Evolutionary conservation across 2,888 invertebrate genomes (phyloP).

Genomic region (Erebia epiphron): DNA sequence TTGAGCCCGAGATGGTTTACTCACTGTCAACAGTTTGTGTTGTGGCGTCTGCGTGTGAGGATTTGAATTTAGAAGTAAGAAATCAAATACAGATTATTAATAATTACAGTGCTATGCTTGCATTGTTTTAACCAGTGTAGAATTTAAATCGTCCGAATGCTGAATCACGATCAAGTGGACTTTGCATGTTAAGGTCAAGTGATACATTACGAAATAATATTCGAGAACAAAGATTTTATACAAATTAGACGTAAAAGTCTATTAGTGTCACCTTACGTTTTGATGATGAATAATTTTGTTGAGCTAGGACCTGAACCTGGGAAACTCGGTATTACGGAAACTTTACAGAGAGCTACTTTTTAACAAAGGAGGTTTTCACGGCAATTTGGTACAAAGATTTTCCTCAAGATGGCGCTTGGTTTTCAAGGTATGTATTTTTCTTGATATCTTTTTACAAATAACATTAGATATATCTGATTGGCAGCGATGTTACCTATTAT

Average conservation of each 20-base stretch:
- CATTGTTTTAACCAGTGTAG: neutral
- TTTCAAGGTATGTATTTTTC: neutral
- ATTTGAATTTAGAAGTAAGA: slow-evolving; percentile 33
- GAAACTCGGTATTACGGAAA: neutral
- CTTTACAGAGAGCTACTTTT: neutral
- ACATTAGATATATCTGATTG: too few species aligned
- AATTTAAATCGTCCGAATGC: neutral
- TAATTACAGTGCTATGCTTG: neutral
- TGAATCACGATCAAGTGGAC: slow-evolving; percentile 23
- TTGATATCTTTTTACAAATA: neutral
- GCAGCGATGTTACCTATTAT: too few species aligned
- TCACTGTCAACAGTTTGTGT: slow-evolving; percentile 74
- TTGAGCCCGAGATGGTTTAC: slow-evolving; percentile 66
- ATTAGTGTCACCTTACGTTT: slow-evolving; percentile 34
- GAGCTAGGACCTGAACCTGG: slow-evolving; percentile 9
- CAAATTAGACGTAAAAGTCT: slow-evolving; percentile 12
- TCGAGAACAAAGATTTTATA: slow-evolving; percentile 28
- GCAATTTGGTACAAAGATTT: slow-evolving; percentile 24
- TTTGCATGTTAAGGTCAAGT: slow-evolving; percentile 35
- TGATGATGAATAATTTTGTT: neutral
- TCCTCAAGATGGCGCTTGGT: slow-evolving; percentile 44
- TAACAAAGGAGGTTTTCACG: slow-evolving; percentile 37
- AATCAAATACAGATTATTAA: neutral
- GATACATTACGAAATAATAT: slow-evolving; percentile 32
- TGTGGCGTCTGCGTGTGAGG: slow-evolving; percentile 58